Evolutionary conservation across 2,888 invertebrate species (phyloP), one percentile per base, ranked within the genome.

Genomic region (Clivina fossor): DNA sequence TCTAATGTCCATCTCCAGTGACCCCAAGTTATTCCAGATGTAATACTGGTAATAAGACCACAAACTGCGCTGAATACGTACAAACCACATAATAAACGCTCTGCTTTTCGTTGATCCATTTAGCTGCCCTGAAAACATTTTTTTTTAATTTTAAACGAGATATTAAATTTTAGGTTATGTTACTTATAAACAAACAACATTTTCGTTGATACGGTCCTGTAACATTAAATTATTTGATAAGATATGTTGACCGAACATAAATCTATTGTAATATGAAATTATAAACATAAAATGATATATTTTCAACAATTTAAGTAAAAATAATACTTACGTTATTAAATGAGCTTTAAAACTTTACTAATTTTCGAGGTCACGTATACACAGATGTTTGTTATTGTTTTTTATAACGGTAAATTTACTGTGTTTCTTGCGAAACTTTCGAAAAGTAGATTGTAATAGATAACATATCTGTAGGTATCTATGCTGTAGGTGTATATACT

Each of bases 1-100:
- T 86, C 84, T 2, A 86, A 71, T 0, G 85, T 85, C 13, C 77
- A 75, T 40, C 78, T 78, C 86, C 86, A 86, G 67, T 86, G 85
- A 38, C 81, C 78, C 78, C 83, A 86, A 0, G 83, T 81, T 50
- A 86, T 77, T 2, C 82, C 85, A 24, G 77, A 69, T 40, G 80
- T 79, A 58, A 82, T 74, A 51, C 71, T 71, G 1, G 71, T 66
- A 18, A 64, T 66, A 13, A 68, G 66, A 7, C 72, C 72, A 43
- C 67, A 58, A 33, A 62, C 57, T 30, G 67, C 59, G 38, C 68
- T 65, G 35, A 73, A 28, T 18, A 67, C 57, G 59, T 74, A 74
- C 2, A 66, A 61, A 24, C 71, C 55, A 9, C 67, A 63, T 35
- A 74, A 60, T 55, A 62, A 50, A 59, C 68, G 71, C 61, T 74